Conservation (phyloP, 2,797 vertebrate genomes). For the Lepus townsendii region DNA sequence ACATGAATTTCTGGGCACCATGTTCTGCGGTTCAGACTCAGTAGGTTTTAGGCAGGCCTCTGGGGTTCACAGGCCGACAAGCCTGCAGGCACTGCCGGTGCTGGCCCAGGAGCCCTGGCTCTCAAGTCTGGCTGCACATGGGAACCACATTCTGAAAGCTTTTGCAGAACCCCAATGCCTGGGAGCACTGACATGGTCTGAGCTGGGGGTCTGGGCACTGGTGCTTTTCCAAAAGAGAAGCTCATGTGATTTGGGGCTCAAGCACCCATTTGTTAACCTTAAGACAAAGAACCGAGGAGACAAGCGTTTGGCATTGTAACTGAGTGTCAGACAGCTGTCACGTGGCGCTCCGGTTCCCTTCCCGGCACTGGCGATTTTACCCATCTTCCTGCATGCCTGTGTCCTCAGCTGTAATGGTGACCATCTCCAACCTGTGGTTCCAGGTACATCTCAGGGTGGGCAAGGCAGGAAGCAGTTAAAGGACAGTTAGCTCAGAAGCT, state of each 20-base stretch:
- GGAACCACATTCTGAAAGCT: neutral
- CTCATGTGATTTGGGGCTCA: neutral
- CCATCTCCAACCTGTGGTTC: neutral
- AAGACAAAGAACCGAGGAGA: neutral
- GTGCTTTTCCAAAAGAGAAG: neutral
- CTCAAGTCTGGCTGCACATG: neutral
- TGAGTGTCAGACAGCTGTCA: neutral
- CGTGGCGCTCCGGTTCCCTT: neutral
- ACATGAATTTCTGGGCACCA: neutral
- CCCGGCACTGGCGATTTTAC: neutral
- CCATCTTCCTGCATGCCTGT: rapidly evolving
- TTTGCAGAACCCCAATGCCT: neutral
- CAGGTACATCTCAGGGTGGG: neutral
- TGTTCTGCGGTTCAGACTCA: neutral
- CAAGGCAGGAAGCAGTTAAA: neutral
- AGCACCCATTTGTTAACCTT: neutral
- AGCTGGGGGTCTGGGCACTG: neutral
- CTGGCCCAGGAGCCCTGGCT: neutral
- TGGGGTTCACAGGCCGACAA: neutral
- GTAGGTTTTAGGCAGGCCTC: too few species aligned
- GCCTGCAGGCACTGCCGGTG: neutral
- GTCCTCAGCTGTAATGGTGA: neutral
- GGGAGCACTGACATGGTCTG: neutral
- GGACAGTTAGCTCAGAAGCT: neutral
- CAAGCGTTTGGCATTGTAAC: neutral